Conservation (phyloP, 2,888 invertebrate species). For the Crioceris asparagi region DNA sequence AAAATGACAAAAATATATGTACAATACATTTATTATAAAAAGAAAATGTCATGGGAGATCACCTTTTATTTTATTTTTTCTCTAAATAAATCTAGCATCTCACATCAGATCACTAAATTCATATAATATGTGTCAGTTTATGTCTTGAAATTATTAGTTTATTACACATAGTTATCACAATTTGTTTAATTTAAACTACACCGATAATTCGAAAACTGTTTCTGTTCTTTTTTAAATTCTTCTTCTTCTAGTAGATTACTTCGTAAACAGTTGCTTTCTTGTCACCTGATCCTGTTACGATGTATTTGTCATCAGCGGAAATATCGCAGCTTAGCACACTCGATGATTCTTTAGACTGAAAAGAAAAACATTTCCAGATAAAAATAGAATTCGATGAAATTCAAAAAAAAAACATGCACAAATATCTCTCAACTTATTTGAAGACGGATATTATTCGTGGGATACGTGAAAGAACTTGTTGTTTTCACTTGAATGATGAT, state of each 20-base stretch:
- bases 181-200: slow-evolving; percentile 26
- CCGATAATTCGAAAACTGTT: slow-evolving; percentile 9
- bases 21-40: slow-evolving; percentile 21
- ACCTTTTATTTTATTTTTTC: slow-evolving; percentile 26
- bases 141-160: slow-evolving; percentile 17
- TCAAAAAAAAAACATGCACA: no score
- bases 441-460: no score
- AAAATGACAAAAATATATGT: slow-evolving; percentile 15
- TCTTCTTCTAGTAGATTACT: slow-evolving; percentile 64
- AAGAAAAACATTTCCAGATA: no score
- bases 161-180: slow-evolving; percentile 34
- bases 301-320: slow-evolving; percentile 94
- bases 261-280: slow-evolving; percentile 97
- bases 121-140: slow-evolving; percentile 21
- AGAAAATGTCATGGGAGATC: slow-evolving; percentile 36
- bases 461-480: no score
- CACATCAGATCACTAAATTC: slow-evolving; percentile 29
- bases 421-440: no score
- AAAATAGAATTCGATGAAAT: no score
- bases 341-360: slow-evolving; percentile 89
- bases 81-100: no score
- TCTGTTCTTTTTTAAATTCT: slow-evolving; percentile 5
- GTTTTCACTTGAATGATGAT: no score
- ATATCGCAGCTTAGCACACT: slow-evolving; percentile 98
- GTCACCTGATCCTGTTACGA: slow-evolving; percentile 96